Conservation (phyloP, 2,888 invertebrate genomes). For the Meteorus colon region DNA sequence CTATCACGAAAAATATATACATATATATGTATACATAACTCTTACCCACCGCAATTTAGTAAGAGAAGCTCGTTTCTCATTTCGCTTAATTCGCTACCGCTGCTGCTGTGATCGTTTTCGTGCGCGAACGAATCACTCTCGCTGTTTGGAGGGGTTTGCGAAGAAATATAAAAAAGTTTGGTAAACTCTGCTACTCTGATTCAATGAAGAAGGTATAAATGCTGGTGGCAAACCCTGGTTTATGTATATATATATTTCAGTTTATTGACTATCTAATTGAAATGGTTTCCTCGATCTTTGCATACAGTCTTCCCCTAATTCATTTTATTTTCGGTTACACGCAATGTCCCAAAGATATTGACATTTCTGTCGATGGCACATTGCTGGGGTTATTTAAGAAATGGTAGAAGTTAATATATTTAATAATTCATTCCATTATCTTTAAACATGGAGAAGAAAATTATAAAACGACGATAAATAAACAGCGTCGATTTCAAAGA, state of each 20-base stretch:
- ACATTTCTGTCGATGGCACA: too few species aligned
- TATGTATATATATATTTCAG: background rate
- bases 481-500: too few species aligned
- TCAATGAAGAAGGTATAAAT: constrained; percentile 43
- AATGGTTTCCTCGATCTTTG: constrained; percentile 53
- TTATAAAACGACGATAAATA: too few species aligned
- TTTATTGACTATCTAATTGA: constrained; percentile 59
- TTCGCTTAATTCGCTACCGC: constrained; percentile 59
- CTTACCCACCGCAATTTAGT: constrained; percentile 61
- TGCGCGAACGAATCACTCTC: constrained; percentile 32
- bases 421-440: too few species aligned
- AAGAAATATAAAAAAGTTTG: constrained; percentile 12
- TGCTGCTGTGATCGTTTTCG: constrained; percentile 47
- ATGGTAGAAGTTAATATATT: too few species aligned
- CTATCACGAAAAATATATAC: background rate
- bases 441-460: too few species aligned
- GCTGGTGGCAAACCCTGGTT: background rate
- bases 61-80: constrained; percentile 67
- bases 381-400: too few species aligned
- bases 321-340: background rate
- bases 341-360: too few species aligned
- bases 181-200: constrained; percentile 42
- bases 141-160: constrained; percentile 5
- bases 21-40: constrained; percentile 47
- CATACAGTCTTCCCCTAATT: constrained; percentile 26